A percentile compares a stretch with the other conserved stretches of the same genome.
Evolutionary conservation across 1,140 invertebrate species (phyloP).

Genomic region (Aphidius gifuensis): DNA sequence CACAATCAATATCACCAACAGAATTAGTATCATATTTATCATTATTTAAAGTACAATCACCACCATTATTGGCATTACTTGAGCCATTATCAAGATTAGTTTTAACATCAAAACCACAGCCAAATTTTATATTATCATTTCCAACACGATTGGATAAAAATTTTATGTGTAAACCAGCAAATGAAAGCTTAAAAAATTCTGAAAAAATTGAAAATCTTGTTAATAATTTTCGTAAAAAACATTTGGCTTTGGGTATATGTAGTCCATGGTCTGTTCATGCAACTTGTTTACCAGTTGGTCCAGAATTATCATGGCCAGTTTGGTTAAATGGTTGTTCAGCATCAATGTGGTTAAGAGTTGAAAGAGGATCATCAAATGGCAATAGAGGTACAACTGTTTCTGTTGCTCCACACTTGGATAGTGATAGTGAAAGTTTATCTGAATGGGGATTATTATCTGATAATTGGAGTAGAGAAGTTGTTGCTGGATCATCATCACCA

Average conservation of each 20-base stretch:
- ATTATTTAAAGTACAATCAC: slow-evolving; percentile 56
- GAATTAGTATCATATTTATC: slow-evolving; percentile 59
- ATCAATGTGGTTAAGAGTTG: slow-evolving; percentile 57
- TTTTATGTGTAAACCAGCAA: slow-evolving; percentile 16
- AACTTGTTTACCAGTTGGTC: slow-evolving; percentile 54
- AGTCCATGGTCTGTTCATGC: slow-evolving; percentile 58
- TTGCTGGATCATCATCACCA: slow-evolving; percentile 44
- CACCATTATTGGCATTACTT: slow-evolving; percentile 56
- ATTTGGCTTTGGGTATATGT: slow-evolving; percentile 42
- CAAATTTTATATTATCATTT: slow-evolving; percentile 61
- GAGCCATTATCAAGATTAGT: slow-evolving; percentile 56
- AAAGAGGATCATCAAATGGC: slow-evolving; percentile 37
- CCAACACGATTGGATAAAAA: slow-evolving; percentile 39
- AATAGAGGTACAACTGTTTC: slow-evolving; percentile 27
- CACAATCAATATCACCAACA: slow-evolving; percentile 55
- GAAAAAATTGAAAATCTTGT: slow-evolving; percentile 45
- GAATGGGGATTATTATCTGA: slow-evolving; percentile 54
- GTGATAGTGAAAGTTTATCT: slow-evolving; percentile 46
- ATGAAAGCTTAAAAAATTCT: slow-evolving; percentile 34
- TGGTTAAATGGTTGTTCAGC: slow-evolving; percentile 64
- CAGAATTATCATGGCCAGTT: slow-evolving; percentile 57
- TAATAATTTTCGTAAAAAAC: slow-evolving; percentile 45
- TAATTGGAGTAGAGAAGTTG: slow-evolving; percentile 50
- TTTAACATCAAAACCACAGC: slow-evolving; percentile 51
- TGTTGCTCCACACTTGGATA: slow-evolving; percentile 35